Conservation (phyloP, 2,888 invertebrate genomes). For the Tachina grossa region DNA sequence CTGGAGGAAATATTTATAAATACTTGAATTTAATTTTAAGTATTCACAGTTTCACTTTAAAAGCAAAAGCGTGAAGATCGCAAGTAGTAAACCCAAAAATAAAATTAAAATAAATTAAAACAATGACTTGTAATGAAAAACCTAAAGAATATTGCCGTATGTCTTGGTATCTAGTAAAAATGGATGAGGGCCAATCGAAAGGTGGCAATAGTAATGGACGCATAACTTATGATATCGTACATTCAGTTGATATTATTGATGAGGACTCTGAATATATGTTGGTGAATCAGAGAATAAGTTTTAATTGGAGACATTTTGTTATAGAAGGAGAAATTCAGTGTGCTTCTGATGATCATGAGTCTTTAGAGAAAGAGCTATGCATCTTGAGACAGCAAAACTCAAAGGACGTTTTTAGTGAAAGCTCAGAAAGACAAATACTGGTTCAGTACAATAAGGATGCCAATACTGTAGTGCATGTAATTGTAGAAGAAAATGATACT, state of each 20-base stretch:
- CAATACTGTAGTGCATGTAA: constrained; percentile 73
- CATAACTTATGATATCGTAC: constrained; percentile 73
- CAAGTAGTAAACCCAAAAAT: no score
- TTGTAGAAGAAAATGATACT: constrained; percentile 71
- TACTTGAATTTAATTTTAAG: no score
- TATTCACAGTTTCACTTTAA: no score
- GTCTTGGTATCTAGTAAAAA: constrained; percentile 76
- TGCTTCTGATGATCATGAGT: constrained; percentile 75
- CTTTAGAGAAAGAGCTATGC: constrained; percentile 74
- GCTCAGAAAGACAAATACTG: constrained; percentile 62
- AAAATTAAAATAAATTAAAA: no score
- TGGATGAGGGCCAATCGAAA: constrained; percentile 74
- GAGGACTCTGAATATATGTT: constrained; percentile 74
- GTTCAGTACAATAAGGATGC: constrained; percentile 73
- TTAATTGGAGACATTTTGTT: constrained; percentile 72
- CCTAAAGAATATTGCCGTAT: constrained; percentile 70
- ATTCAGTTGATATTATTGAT: constrained; percentile 78
- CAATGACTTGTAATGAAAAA: background rate
- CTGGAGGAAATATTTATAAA: no score
- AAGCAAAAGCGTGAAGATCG: no score
- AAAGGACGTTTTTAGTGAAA: constrained; percentile 47
- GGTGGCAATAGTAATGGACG: constrained; percentile 67
- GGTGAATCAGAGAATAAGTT: constrained; percentile 74
- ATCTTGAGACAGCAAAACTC: constrained; percentile 56
- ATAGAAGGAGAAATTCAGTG: constrained; percentile 75